Conservation (phyloP, 2,113 vertebrate species). For the Montifringilla adamsi region DNA sequence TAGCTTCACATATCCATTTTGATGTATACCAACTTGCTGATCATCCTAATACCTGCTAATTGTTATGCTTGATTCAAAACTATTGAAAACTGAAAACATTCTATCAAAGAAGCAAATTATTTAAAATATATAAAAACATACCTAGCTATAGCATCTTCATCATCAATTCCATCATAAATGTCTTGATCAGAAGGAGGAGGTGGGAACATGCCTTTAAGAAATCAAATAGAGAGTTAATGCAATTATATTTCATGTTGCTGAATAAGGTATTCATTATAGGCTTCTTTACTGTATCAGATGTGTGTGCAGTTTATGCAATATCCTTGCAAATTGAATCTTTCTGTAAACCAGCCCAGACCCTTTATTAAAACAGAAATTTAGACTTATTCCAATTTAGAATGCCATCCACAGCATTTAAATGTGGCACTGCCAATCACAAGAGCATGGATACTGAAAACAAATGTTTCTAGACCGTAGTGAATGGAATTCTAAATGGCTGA, state of each 20-base stretch:
- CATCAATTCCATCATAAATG: constrained; percentile 87
- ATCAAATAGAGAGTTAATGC: constrained; percentile 12
- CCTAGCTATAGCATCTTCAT: constrained; percentile 73
- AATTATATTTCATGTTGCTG: neutral
- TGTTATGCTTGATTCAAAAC: neutral
- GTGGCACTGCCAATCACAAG: neutral
- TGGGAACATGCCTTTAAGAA: constrained; percentile 74
- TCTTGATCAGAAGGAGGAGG: constrained; percentile 78
- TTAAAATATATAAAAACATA: constrained; percentile 54
- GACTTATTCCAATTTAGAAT: neutral
- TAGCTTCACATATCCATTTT: neutral
- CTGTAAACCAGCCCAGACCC: neutral
- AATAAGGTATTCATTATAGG: neutral
- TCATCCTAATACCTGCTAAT: neutral
- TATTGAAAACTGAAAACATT: neutral
- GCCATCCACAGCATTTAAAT: neutral
- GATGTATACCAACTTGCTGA: neutral
- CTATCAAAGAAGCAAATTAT: neutral
- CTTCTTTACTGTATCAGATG: neutral
- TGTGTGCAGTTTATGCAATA: neutral
- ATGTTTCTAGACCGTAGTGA: neutral
- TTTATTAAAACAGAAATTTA: neutral
- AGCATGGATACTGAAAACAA: neutral
- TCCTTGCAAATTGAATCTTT: neutral
- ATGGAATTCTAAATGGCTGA: neutral